Percentiles rank a stretch among this genome's conserved stretches.
Conservation (phyloP, 2,888 invertebrate genomes). For the Melanchra persicariae region DNA sequence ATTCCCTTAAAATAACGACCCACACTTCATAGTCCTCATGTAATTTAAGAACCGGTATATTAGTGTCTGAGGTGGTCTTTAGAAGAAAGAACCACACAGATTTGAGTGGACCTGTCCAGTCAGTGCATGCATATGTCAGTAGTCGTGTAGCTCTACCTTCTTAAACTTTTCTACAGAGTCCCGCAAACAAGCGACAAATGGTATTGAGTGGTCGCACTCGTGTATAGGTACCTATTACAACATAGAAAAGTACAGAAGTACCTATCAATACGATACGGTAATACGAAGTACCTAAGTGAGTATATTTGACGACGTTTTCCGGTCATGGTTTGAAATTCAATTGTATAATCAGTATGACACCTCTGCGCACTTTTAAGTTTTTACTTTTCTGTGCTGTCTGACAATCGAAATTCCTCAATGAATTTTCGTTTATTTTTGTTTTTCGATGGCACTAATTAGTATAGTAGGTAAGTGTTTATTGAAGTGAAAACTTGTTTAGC, state of each 20-base stretch:
- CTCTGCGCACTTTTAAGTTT: not conserved
- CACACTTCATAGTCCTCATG: no score
- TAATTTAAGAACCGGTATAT: no score
- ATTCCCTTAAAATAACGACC: no score
- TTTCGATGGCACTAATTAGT: not conserved
- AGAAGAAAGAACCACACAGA: no score
- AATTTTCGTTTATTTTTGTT: not conserved
- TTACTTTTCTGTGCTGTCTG: no score
- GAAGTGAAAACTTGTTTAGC: no score
- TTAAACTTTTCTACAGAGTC: constrained; percentile 13
- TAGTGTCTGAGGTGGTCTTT: no score
- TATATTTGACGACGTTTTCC: not conserved
- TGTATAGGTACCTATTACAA: not conserved
- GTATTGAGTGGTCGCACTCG: constrained; percentile 27
- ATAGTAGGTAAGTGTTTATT: no score
- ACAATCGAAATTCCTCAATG: not conserved
- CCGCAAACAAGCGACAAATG: constrained; percentile 37
- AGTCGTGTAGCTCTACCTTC: not conserved
- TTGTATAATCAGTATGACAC: not conserved
- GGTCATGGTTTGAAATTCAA: not conserved
- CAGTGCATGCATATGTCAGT: no score
- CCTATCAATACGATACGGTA: not conserved
- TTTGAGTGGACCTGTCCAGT: no score
- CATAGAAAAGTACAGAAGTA: constrained; percentile 35
- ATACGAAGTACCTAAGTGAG: not conserved